phyloP scores from a whole-genome alignment of 1,140 invertebrate species.

The Drepana arcuata region DNA sequence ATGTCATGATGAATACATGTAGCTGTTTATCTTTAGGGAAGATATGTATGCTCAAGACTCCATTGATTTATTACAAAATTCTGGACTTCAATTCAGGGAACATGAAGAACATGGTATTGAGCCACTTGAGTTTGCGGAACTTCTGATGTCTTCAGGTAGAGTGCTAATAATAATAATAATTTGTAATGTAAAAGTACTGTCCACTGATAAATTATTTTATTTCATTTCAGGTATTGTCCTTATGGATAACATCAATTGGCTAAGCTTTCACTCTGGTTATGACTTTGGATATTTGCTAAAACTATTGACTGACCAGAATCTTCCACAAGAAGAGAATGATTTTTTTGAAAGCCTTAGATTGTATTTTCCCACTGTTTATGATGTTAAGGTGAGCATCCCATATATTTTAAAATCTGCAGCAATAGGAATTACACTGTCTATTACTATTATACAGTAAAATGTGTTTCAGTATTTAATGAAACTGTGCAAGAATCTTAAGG shows the following conservation, averaged over 20 bases:
- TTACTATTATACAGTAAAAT: slow-evolving; percentile 16
- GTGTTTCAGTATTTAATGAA: slow-evolving; percentile 94
- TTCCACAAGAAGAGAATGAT: slow-evolving; percentile 93
- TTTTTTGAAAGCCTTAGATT: slow-evolving; percentile 95
- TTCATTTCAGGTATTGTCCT: slow-evolving; percentile 83
- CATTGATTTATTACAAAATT: slow-evolving; percentile 96
- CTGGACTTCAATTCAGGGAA: slow-evolving; percentile 97
- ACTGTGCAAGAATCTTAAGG: slow-evolving; percentile 97
- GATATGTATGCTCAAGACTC: slow-evolving; percentile 99
- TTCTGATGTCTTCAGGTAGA: slow-evolving; percentile 92
- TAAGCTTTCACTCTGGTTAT: slow-evolving; percentile 98
- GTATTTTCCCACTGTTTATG: slow-evolving; percentile 97
- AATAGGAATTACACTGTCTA: not conserved
- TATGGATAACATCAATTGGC: slow-evolving; percentile 96
- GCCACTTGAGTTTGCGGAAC: slow-evolving; percentile 95
- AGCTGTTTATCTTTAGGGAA: slow-evolving; percentile 82
- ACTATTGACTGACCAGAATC: slow-evolving; percentile 89
- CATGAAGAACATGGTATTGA: slow-evolving; percentile 98
- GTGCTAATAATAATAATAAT: not conserved
- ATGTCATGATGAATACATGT: too few relatives aligned
- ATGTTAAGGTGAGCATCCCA: slow-evolving; percentile 85
- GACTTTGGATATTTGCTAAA: slow-evolving; percentile 98
- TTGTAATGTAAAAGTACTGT: slow-evolving; percentile 1
- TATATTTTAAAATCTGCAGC: not conserved
- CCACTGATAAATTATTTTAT: not conserved